Evolutionary conservation across 2,797 vertebrate genomes (phyloP).

Genomic region (Erethizon dorsatum): DNA sequence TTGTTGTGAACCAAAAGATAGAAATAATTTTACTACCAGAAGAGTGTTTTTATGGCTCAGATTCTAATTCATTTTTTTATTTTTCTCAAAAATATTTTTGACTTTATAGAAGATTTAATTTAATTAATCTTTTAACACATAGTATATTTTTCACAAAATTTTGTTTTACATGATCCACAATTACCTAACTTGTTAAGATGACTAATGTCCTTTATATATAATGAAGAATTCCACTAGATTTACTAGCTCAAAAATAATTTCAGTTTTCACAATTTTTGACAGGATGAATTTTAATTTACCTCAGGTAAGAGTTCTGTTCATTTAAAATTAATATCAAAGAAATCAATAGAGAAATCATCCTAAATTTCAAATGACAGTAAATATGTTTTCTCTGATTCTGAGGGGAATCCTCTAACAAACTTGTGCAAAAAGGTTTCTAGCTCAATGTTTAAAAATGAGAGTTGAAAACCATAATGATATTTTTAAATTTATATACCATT

Average conservation of each 20-base stretch:
- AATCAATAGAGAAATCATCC: not conserved
- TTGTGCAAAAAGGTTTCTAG: not conserved
- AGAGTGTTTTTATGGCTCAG: not conserved
- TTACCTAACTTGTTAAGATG: not conserved
- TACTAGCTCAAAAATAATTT: not conserved
- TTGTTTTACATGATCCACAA: not conserved
- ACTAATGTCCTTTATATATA: not conserved
- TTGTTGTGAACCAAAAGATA: not conserved
- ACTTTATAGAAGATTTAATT: not conserved
- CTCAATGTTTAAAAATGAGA: not conserved
- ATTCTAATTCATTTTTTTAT: not conserved
- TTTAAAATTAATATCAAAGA: not conserved
- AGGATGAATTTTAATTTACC: not conserved
- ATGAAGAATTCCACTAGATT: not conserved
- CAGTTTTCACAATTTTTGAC: not conserved
- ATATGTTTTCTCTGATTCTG: not conserved
- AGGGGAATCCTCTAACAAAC: not conserved
- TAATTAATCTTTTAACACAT: not conserved
- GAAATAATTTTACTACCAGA: not conserved
- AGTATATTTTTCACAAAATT: not conserved
- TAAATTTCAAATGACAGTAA: not conserved
- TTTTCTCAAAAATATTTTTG: not conserved
- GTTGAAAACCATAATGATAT: not conserved
- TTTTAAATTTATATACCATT: not conserved
- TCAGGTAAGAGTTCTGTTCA: not conserved